Conservation (phyloP, 2,113 vertebrate species). For the Datnioides undecimradiatus region DNA sequence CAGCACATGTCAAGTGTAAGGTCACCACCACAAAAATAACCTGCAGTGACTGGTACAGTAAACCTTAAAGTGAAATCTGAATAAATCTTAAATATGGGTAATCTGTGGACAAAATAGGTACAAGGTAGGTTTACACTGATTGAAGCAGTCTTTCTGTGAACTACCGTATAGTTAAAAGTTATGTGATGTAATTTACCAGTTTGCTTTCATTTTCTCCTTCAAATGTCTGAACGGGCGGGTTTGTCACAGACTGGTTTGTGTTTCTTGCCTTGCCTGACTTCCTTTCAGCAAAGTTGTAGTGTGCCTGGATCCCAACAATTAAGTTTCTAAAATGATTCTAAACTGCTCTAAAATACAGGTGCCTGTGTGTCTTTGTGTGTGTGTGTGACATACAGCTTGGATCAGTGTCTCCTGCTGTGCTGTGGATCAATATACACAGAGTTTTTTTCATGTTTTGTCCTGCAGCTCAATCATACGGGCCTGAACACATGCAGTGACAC, state of each 20-base stretch:
- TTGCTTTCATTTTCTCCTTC: neutral
- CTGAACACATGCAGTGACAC: constrained; percentile 24
- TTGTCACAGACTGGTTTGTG: neutral
- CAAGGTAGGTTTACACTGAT: too few species aligned
- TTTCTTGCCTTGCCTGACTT: neutral
- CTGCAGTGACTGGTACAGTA: too few species aligned
- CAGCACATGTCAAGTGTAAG: too few species aligned
- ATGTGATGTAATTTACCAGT: neutral
- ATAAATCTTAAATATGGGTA: neutral
- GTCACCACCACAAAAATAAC: too few species aligned
- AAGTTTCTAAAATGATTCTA: neutral
- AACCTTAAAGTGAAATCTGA: neutral
- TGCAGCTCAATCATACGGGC: constrained; percentile 14
- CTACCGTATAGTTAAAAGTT: too few species aligned
- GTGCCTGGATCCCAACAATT: neutral
- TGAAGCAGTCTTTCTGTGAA: too few species aligned
- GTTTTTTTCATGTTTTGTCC: constrained; percentile 21
- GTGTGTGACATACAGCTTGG: neutral
- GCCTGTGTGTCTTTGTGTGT: neutral
- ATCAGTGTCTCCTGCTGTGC: constrained; percentile 10
- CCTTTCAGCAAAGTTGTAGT: neutral
- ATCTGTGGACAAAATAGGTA: neutral
- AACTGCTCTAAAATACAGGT: neutral
- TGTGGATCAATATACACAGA: constrained; percentile 34
- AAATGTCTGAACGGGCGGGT: neutral